A percentile compares a stretch with the other conserved stretches of the same genome.
These are phyloP conservation scores for Palythoa caribaeorum DNA, from an alignment of 92 coral and sea anemone genomes.

Conservation along the genomic window DNA sequence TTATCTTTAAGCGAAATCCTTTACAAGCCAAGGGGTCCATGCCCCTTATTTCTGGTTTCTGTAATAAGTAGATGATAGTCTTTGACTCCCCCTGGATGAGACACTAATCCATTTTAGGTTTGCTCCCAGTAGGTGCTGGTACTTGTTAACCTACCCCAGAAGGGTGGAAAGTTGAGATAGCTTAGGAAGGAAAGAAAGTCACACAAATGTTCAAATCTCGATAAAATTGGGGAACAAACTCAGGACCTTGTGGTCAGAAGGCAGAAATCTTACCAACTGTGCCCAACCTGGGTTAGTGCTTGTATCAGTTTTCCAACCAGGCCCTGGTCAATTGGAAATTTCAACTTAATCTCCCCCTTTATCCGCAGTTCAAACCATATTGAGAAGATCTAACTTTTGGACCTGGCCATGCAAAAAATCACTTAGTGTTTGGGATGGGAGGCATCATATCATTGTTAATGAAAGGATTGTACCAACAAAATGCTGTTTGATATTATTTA, in stretches of 20 bases:
- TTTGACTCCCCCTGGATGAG: not conserved
- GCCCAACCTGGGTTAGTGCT: not conserved
- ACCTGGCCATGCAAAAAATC: conserved; percentile 19
- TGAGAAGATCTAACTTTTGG: conserved; percentile 11
- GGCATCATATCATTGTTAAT: conserved; percentile 8
- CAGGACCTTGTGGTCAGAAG: too few relatives aligned
- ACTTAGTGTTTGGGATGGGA: conserved; percentile 19
- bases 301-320: conserved; percentile 14
- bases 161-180: too few relatives aligned
- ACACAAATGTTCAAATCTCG: too few relatives aligned
- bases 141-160: too few relatives aligned
- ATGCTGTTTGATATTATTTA: conserved; percentile 15
- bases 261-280: too few relatives aligned
- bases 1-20: not conserved
- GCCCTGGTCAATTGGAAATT: conserved; percentile 12
- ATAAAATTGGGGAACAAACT: too few relatives aligned
- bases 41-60: not conserved
- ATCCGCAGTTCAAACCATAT: not conserved
- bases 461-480: conserved; percentile 13
- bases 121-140: too few relatives aligned
- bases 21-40: conserved; percentile 1
- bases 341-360: not conserved
- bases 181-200: too few relatives aligned
- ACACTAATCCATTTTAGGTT: too few relatives aligned
- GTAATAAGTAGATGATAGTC: not conserved